Evolutionary conservation across 2,888 invertebrate species (phyloP).

Genomic region (Campopleginae sp.): DNA sequence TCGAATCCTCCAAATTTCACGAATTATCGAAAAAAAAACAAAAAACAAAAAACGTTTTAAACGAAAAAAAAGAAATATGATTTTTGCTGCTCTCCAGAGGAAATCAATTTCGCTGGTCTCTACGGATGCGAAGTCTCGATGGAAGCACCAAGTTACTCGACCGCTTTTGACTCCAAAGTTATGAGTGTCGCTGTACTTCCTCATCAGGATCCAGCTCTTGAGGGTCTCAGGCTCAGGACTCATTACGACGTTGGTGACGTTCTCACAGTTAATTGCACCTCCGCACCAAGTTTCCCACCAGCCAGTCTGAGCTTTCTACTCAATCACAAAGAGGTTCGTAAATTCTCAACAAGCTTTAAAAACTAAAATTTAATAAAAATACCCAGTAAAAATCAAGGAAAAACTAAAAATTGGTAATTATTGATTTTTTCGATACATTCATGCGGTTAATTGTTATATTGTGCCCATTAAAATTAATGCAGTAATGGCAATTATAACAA

Average conservation of each 20-base stretch:
- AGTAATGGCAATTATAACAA: background rate
- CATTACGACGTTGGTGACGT: constrained; percentile 80
- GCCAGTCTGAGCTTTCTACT: constrained; percentile 80
- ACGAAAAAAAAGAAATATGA: background rate
- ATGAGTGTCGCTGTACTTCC: constrained; percentile 80
- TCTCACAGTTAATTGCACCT: constrained; percentile 79
- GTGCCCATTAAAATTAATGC: background rate
- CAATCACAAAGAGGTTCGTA: constrained; percentile 78
- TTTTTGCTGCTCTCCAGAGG: constrained; percentile 37
- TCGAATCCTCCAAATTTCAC: background rate
- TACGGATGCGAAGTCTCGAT: constrained; percentile 81
- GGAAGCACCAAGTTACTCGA: constrained; percentile 78
- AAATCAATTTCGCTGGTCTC: constrained; percentile 74
- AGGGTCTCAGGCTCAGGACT: constrained; percentile 78
- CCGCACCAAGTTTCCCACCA: constrained; percentile 80
- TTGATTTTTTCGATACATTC: background rate
- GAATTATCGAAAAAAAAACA: background rate
- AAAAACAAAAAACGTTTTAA: background rate
- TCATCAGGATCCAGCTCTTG: constrained; percentile 78
- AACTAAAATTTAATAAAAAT: background rate
- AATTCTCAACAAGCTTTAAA: background rate
- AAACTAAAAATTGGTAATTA: too few relatives aligned
- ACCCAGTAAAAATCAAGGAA: background rate
- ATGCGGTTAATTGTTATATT: background rate
- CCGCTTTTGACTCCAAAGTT: constrained; percentile 78